Evolutionary conservation across 2,888 invertebrate genomes (phyloP), one percentile per base, ranked within the genome.

Genomic region (Eristalinus aeneus): DNA sequence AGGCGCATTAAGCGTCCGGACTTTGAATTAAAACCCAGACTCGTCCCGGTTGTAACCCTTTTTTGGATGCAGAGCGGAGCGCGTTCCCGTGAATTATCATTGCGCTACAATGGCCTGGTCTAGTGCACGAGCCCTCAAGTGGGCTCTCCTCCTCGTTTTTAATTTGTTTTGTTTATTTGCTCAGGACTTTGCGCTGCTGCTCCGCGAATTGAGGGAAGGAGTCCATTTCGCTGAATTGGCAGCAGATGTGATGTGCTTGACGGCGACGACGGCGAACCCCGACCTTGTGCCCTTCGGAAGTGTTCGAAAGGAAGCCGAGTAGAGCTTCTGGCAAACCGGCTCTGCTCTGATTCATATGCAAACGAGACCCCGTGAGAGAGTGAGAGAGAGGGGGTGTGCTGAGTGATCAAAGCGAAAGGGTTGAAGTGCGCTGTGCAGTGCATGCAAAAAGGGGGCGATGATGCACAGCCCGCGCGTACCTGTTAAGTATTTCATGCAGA

Each of bases 401-500:
- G 39, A 53, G n/a, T 36, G 74, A 80, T 80, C 80, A 80, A 80
- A 80, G 80, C 56, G 65, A 81, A 85, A 81, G 77, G 73, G 60
- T 69, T 72, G 22, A 8, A 58, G 68, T 68, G 61, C 64, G 63
- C 61, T 68, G 61, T 68, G 68, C 61, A 72, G 63, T 61, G 32
- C 64, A 34, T 75, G 78, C 74, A 68, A 76, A 81, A 34, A 53
- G 69, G 81, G 64, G 56, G 71, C 64, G 39, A 65, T 74, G 77
- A 78, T 84, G 76, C 80, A 46, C 39, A 80, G 80, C 71, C 75
- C 74, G 72, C 73, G 72, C 68, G 69, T 86, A 86, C 77, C 81
- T 81, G 85, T 77, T 73, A 86, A 86, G 77, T 73, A 86, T 86
- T 86, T 77, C 77, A 81, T 73, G 76, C 77, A 77, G 81, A 86